Conservation (phyloP, 2,113 vertebrate species). For the Monarcha castaneiventris region DNA sequence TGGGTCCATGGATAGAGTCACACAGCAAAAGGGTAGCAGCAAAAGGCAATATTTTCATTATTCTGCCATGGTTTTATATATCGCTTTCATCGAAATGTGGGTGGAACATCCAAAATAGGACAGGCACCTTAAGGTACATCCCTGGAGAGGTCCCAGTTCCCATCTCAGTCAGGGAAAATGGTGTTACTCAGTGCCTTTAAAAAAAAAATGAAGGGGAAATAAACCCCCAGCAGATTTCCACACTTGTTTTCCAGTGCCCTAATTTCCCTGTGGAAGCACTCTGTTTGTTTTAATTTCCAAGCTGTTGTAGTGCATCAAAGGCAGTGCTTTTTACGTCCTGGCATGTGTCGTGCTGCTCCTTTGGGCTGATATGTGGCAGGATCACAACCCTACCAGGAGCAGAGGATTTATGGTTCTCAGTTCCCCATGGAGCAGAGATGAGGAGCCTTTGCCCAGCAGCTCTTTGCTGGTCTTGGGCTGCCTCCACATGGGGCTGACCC, state of each 20-base stretch:
- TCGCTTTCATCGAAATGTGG: background rate
- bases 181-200: background rate
- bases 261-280: conserved; percentile 10
- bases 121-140: background rate
- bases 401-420: background rate
- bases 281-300: conserved; percentile 55
- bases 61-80: background rate
- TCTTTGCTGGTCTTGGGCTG: background rate
- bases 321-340: background rate
- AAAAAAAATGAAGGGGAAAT: background rate
- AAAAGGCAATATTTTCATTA: background rate
- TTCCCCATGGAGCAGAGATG: background rate
- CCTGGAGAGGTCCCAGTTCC: background rate
- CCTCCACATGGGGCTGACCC: background rate
- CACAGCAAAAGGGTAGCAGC: background rate
- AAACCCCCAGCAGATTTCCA: background rate
- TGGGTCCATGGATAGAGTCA: background rate
- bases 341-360: background rate
- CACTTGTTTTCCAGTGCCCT: conserved; percentile 15
- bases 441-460: background rate
- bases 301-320: conserved; percentile 35
- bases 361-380: background rate
- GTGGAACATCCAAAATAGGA: background rate
- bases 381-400: background rate
- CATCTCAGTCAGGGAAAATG: background rate